Percentiles rank a stretch among this genome's conserved stretches.
Evolutionary conservation across 2,888 invertebrate species (phyloP).

Genomic region (Neoscelio sp.): DNA sequence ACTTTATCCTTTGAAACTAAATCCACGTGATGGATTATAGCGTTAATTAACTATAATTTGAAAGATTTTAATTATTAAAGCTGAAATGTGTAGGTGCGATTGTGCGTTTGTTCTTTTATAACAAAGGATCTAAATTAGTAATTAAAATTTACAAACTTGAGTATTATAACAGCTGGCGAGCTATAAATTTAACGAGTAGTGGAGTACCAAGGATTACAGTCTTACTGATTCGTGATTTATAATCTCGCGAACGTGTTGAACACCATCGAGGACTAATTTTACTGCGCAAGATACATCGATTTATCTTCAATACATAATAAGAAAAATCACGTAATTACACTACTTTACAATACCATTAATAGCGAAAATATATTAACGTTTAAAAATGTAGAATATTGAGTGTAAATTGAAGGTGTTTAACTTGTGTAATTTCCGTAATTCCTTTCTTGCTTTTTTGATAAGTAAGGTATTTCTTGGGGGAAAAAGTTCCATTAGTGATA

Average conservation of each 20-base stretch:
- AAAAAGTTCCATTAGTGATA: too few species aligned
- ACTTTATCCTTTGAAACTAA: constrained; percentile 21
- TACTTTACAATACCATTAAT: constrained; percentile 22
- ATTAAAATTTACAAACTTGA: constrained; percentile 51
- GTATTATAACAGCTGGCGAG: constrained; percentile 51
- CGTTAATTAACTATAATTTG: constrained; percentile 46
- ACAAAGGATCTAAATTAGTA: constrained; percentile 40
- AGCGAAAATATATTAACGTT: constrained; percentile 5
- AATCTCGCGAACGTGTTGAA: constrained; percentile 48
- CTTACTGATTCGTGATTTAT: constrained; percentile 54
- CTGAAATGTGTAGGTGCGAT: constrained; percentile 11
- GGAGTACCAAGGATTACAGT: constrained; percentile 31
- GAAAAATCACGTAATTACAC: constrained; percentile 48
- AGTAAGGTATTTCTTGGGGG: too few species aligned
- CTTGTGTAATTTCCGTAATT: too few species aligned
- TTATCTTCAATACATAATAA: constrained; percentile 29
- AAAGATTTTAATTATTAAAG: constrained; percentile 32
- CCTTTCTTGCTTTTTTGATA: too few species aligned
- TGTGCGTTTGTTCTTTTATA: constrained; percentile 15
- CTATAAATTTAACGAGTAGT: constrained; percentile 43
- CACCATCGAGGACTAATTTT: constrained; percentile 40
- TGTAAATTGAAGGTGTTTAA: too few species aligned
- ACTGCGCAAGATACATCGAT: constrained; percentile 35
- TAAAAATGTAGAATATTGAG: too few species aligned
- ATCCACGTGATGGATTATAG: constrained; percentile 22